These are phyloP conservation scores for Sylvietta virens DNA, from an alignment of 2,113 vertebrate species.

Conservation along the genomic window DNA sequence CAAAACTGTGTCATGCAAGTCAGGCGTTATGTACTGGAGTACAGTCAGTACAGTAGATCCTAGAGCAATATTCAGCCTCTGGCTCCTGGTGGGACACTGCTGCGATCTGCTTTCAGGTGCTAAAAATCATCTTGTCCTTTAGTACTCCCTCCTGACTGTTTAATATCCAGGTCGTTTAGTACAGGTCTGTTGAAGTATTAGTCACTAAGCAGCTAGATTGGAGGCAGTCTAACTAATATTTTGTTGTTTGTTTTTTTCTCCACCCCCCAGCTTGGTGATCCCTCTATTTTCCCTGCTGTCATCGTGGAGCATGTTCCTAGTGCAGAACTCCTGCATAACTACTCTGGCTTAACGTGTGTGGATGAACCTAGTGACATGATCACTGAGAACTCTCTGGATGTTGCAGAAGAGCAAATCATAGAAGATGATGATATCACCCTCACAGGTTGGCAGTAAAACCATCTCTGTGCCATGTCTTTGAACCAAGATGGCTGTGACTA, in stretches of 20 bases:
- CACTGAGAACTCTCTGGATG: constrained; percentile 77
- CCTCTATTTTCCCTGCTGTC: constrained; percentile 87
- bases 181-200: neutral
- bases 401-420: constrained; percentile 80
- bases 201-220: neutral
- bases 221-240: neutral
- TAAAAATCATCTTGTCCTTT: neutral
- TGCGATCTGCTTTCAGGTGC: neutral
- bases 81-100: neutral
- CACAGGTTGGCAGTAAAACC: constrained; percentile 67
- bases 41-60: neutral
- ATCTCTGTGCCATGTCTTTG: neutral
- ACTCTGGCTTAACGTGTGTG: constrained; percentile 83
- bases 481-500: neutral
- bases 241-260: neutral
- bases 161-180: neutral
- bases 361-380: constrained; percentile 80
- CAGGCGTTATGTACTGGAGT: neutral
- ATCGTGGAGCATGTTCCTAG: constrained; percentile 92
- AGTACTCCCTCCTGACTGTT: neutral
- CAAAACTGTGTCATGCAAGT: neutral
- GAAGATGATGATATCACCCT: constrained; percentile 80
- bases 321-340: constrained; percentile 83
- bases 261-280: constrained; percentile 76
- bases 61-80: neutral